phyloP scores from a whole-genome alignment of 2,888 invertebrate genomes.

The Lymantria dispar region DNA sequence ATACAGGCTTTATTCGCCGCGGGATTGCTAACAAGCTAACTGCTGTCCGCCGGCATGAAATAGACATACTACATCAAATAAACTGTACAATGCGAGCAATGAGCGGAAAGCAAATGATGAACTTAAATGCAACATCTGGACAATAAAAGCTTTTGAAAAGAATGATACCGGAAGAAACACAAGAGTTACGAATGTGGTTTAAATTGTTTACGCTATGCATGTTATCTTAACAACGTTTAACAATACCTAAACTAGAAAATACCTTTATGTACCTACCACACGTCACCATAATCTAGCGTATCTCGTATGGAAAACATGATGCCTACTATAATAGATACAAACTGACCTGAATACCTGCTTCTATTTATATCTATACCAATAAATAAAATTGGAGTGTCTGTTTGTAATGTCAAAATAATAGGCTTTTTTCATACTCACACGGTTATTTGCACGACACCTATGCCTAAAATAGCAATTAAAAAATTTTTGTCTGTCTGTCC shows the following conservation, averaged over 20 bases:
- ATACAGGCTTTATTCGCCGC: conserved; percentile 54
- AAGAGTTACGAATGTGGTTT: conserved; percentile 11
- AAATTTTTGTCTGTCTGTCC: too few relatives aligned
- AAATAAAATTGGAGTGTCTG: too few relatives aligned
- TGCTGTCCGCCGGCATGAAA: conserved; percentile 49
- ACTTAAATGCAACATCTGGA: conserved; percentile 24
- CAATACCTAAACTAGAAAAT: conserved; percentile 19
- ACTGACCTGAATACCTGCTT: neutral
- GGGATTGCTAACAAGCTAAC: conserved; percentile 51
- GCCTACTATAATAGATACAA: neutral
- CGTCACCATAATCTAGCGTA: conserved; percentile 34
- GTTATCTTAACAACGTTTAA: conserved; percentile 11
- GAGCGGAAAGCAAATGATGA: conserved; percentile 38
- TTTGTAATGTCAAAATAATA: too few relatives aligned
- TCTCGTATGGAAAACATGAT: conserved; percentile 38
- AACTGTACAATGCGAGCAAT: conserved; percentile 48
- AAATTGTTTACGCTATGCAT: conserved; percentile 8
- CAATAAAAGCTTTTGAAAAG: conserved; percentile 13
- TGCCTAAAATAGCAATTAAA: too few relatives aligned
- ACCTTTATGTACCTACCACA: conserved; percentile 17
- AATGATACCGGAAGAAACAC: conserved; percentile 9
- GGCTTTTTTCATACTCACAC: too few relatives aligned
- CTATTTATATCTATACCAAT: too few relatives aligned
- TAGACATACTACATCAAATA: conserved; percentile 50
- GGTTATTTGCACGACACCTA: too few relatives aligned